Evolutionary conservation across 2,113 vertebrate genomes (phyloP).

Genomic region (Tetraodon nigroviridis): DNA sequence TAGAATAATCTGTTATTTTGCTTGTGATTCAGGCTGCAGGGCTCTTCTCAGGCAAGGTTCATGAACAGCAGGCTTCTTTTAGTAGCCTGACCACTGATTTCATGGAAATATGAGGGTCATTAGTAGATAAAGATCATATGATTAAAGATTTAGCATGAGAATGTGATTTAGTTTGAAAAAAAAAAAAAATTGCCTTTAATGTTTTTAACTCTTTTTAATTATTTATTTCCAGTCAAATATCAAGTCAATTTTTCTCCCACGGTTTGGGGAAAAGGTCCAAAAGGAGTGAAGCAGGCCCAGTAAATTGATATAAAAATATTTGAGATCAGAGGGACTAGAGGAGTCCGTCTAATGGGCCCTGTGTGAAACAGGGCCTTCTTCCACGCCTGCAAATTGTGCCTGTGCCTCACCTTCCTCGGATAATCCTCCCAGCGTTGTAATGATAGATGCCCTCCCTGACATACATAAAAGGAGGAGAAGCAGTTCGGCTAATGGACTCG

Average conservation of each 20-base stretch:
- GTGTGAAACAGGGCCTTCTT: conserved; percentile 41
- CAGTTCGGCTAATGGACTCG: conserved; percentile 44
- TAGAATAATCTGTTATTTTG: background rate
- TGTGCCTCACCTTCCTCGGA: conserved; percentile 51
- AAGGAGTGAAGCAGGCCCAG: conserved; percentile 25
- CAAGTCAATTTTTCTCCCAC: background rate
- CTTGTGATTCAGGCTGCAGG: background rate
- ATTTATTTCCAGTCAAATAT: too few relatives aligned
- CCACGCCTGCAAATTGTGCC: conserved; percentile 40
- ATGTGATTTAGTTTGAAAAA: too few relatives aligned
- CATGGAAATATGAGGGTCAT: background rate
- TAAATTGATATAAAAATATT: conserved; percentile 37
- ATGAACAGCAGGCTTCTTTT: background rate
- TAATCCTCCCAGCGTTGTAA: conserved; percentile 59
- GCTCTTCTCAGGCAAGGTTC: background rate
- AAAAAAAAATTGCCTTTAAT: too few relatives aligned
- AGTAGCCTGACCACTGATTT: background rate
- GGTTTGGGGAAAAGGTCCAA: too few relatives aligned
- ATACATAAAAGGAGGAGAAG: conserved; percentile 31
- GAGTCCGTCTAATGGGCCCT: conserved; percentile 45
- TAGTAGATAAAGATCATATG: background rate
- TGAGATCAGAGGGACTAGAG: background rate
- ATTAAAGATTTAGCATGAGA: too few relatives aligned
- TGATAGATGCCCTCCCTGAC: conserved; percentile 33
- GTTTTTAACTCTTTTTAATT: too few relatives aligned